phyloP scores from a whole-genome alignment of 2,888 invertebrate species.

The Hecatera dysodea region DNA sequence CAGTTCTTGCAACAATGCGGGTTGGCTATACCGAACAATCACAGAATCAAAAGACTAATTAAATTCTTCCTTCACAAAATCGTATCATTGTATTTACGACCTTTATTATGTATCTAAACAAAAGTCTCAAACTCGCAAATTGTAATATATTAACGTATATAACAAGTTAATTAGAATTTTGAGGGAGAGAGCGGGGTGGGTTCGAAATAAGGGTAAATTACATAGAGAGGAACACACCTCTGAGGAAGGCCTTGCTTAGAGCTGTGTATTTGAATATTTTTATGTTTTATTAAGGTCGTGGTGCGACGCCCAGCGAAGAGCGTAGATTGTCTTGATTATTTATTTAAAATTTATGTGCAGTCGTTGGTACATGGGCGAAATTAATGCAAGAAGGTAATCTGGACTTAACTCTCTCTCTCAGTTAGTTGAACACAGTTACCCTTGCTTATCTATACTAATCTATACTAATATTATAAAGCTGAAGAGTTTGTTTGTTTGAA shows the following conservation, averaged over 20 bases:
- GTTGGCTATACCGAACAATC: background rate
- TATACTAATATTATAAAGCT: too few species aligned
- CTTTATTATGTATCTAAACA: constrained; percentile 24
- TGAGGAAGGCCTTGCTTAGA: too few species aligned
- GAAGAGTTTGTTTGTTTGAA: too few species aligned
- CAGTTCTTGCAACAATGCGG: background rate
- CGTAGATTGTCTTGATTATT: background rate
- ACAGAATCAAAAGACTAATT: constrained; percentile 4
- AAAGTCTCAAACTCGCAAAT: constrained; percentile 42
- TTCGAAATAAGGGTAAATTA: constrained; percentile 40
- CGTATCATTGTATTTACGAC: constrained; percentile 22
- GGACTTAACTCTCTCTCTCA: too few species aligned
- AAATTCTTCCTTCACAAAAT: background rate
- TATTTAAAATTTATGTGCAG: background rate
- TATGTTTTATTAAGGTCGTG: constrained; percentile 21
- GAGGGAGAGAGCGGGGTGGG: constrained; percentile 10
- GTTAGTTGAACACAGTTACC: too few species aligned
- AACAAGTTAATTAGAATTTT: constrained; percentile 62
- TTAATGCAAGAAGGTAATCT: too few species aligned
- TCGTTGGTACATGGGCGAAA: too few species aligned
- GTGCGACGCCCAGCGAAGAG: background rate
- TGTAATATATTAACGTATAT: constrained; percentile 45
- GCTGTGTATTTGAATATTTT: constrained; percentile 41
- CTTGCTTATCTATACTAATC: too few species aligned
- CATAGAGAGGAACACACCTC: constrained; percentile 18